Evolutionary conservation across 2,888 invertebrate species (phyloP).

Genomic region (Tenthredo amoena): DNA sequence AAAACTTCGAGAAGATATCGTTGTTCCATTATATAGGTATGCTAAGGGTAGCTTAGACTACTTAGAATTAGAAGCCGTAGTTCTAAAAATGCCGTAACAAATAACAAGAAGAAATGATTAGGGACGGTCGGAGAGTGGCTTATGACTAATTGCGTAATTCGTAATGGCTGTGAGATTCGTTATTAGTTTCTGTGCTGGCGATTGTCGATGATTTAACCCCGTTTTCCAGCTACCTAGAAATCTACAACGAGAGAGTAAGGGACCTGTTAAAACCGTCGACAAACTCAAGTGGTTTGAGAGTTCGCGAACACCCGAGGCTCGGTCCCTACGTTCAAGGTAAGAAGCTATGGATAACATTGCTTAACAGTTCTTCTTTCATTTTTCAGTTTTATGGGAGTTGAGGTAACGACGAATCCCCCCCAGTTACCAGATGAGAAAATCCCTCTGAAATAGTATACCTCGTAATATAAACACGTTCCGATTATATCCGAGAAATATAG

Average conservation of each 20-base stretch:
- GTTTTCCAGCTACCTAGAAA: conserved; percentile 78
- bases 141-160: neutral
- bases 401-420: neutral
- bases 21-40: neutral
- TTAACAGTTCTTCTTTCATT: neutral
- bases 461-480: neutral
- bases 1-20: too few relatives aligned
- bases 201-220: conserved; percentile 63
- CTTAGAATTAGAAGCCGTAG: conserved; percentile 29
- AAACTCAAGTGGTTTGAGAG: conserved; percentile 80
- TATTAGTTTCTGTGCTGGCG: neutral
- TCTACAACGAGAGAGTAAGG: conserved; percentile 84
- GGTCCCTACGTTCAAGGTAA: conserved; percentile 91
- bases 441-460: neutral
- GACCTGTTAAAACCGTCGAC: conserved; percentile 82
- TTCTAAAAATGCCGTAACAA: neutral
- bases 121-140: neutral
- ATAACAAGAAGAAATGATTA: neutral
- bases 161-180: neutral
- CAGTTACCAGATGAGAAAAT: neutral
- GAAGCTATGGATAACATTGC: neutral
- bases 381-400: neutral
- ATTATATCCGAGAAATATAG: conserved; percentile 4
- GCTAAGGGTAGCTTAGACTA: neutral
- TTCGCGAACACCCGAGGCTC: conserved; percentile 88